phyloP scores from a whole-genome alignment of 2,888 invertebrate genomes.

The Venusia cambrica region DNA sequence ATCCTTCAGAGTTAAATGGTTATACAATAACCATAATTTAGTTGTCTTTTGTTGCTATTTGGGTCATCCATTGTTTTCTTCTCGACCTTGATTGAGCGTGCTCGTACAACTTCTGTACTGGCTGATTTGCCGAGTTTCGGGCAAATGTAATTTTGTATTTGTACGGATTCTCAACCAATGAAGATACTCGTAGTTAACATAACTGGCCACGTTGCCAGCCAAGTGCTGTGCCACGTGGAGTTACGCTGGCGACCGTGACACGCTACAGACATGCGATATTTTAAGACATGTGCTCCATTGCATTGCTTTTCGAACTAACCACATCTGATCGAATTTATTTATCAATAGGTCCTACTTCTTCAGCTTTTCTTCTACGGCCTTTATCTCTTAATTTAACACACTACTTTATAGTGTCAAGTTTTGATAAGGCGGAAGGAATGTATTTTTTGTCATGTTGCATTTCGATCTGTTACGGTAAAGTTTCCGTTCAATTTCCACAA shows the following conservation, averaged over 20 bases:
- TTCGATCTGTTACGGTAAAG: slow-evolving; percentile 3
- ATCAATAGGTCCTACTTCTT: no score
- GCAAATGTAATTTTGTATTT: slow-evolving; percentile 18
- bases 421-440: no score
- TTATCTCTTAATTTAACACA: no score
- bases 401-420: no score
- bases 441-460: slow-evolving; percentile 11
- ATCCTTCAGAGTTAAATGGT: background rate
- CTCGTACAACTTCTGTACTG: background rate
- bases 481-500: no score
- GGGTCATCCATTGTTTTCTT: slow-evolving; percentile 42
- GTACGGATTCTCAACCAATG: slow-evolving; percentile 28
- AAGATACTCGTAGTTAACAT: slow-evolving; percentile 46
- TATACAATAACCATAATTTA: background rate
- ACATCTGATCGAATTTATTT: no score
- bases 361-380: no score
- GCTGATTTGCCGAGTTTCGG: background rate
- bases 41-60: slow-evolving; percentile 32
- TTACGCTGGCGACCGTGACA: slow-evolving; percentile 32
- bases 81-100: slow-evolving; percentile 29
- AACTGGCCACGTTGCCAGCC: slow-evolving; percentile 49
- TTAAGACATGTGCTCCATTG: slow-evolving; percentile 35
- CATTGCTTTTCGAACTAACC: slow-evolving; percentile 26
- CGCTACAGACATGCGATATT: slow-evolving; percentile 38
- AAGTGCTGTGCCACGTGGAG: slow-evolving; percentile 52